These are phyloP conservation scores for Boleophthalmus pectinirostris DNA, from an alignment of 2,113 vertebrate species.

Conservation along the genomic window DNA sequence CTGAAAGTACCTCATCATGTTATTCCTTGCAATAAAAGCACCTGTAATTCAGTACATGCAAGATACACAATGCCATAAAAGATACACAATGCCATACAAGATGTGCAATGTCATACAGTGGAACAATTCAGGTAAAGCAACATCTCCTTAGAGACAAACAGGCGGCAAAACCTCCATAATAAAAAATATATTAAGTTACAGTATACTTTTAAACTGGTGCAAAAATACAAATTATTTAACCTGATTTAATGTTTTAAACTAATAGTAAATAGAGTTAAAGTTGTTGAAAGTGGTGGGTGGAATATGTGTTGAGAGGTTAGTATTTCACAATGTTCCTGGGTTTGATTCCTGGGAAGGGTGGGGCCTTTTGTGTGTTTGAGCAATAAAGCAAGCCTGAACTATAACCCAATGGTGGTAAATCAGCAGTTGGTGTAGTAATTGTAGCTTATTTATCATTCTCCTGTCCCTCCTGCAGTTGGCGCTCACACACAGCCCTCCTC, in stretches of 20 bases:
- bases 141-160: no score
- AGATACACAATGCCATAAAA: no score
- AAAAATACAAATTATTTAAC: not conserved
- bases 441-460: not conserved
- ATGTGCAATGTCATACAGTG: no score
- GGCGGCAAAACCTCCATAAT: no score
- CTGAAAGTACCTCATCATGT: no score
- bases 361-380: not conserved
- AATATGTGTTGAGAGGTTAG: no score
- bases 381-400: not conserved
- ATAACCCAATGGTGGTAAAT: not conserved
- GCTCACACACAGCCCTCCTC: conserved; percentile 81
- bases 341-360: not conserved
- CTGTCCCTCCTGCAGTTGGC: conserved; percentile 75
- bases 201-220: no score
- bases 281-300: not conserved
- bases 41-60: no score
- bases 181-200: no score
- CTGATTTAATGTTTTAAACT: not conserved
- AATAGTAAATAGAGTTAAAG: not conserved
- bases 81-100: no score
- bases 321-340: not conserved
- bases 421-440: not conserved
- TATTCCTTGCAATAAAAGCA: no score
- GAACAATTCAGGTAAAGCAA: no score